A percentile compares a stretch with the other conserved stretches of the same genome.
phyloP scores from a whole-genome alignment of 2,113 vertebrate species.

The Speoplatyrhinus poulsoni region DNA sequence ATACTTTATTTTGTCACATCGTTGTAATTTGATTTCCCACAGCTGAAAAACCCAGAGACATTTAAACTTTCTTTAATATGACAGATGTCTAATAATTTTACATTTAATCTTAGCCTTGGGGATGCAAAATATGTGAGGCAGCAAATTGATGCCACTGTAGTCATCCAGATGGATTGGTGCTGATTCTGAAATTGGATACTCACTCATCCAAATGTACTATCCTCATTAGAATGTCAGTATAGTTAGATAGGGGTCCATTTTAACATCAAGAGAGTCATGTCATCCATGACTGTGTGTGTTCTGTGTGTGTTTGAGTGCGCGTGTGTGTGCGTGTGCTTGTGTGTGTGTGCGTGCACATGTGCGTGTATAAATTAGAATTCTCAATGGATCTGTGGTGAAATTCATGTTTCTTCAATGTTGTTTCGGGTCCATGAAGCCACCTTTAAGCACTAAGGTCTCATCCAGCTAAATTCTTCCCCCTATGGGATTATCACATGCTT shows the following conservation, averaged over 20 bases:
- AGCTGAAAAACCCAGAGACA: conserved; percentile 59
- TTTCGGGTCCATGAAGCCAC: conserved; percentile 24
- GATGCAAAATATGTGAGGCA: conserved; percentile 54
- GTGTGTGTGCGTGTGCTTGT: neutral
- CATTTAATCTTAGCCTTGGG: conserved; percentile 65
- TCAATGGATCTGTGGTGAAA: conserved; percentile 27
- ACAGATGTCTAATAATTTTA: conserved; percentile 73
- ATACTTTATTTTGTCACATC: conserved; percentile 57
- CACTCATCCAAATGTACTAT: conserved; percentile 61
- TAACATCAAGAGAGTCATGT: conserved; percentile 7
- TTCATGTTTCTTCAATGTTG: conserved; percentile 41
- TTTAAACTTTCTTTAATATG: conserved; percentile 68
- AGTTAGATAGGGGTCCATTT: conserved; percentile 17
- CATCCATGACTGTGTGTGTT: conserved; percentile 18
- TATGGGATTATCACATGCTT: conserved; percentile 1
- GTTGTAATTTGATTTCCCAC: conserved; percentile 59
- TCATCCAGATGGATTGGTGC: conserved; percentile 51
- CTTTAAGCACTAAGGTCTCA: conserved; percentile 32
- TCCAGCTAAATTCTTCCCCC: conserved; percentile 21
- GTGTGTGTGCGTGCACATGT: neutral
- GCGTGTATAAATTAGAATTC: conserved; percentile 25
- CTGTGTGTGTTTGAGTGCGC: neutral
- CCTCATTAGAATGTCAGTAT: conserved; percentile 64
- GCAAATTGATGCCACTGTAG: conserved; percentile 58
- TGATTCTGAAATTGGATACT: conserved; percentile 69